Percentiles rank a stretch among this genome's conserved stretches.
Evolutionary conservation across 2,797 vertebrate species (phyloP).

Genomic region (Vireo griseus): DNA sequence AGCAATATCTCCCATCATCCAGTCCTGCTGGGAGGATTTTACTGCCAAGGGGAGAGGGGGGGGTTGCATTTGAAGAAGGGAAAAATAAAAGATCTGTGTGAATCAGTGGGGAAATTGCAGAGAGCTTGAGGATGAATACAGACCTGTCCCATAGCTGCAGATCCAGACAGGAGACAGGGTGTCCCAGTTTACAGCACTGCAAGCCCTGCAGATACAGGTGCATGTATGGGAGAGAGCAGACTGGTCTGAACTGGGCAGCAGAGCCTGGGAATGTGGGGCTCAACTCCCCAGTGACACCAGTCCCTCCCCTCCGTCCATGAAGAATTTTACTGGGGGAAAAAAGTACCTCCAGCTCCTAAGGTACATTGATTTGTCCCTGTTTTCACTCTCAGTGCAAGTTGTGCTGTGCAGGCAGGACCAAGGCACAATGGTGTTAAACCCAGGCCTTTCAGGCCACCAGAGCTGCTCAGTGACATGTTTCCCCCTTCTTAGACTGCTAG

Average conservation of each 20-base stretch:
- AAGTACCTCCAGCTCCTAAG: neutral
- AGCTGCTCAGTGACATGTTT: neutral
- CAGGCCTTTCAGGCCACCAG: neutral
- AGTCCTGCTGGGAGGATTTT: neutral
- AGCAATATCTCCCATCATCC: neutral
- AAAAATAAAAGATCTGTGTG: neutral
- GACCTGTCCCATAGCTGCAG: neutral
- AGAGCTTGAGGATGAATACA: neutral
- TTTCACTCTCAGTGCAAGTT: neutral
- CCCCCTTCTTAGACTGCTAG: neutral
- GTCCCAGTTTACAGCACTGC: neutral
- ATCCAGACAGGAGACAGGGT: neutral
- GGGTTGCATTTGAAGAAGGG: neutral
- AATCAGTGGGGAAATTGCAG: neutral
- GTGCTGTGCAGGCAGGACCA: neutral
- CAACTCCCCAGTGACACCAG: neutral
- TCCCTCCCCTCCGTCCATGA: neutral
- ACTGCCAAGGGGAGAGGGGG: neutral
- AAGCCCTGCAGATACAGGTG: neutral
- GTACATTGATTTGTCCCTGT: neutral
- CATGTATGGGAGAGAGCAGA: neutral
- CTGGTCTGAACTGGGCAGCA: neutral
- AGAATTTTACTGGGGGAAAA: neutral
- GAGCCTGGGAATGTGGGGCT: neutral
- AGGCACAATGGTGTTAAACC: rapidly evolving